Percentiles rank a stretch among this genome's conserved stretches.
These are phyloP conservation scores for Polylopha cassiicola DNA, from an alignment of 2,888 invertebrate species.

Conservation along the genomic window DNA sequence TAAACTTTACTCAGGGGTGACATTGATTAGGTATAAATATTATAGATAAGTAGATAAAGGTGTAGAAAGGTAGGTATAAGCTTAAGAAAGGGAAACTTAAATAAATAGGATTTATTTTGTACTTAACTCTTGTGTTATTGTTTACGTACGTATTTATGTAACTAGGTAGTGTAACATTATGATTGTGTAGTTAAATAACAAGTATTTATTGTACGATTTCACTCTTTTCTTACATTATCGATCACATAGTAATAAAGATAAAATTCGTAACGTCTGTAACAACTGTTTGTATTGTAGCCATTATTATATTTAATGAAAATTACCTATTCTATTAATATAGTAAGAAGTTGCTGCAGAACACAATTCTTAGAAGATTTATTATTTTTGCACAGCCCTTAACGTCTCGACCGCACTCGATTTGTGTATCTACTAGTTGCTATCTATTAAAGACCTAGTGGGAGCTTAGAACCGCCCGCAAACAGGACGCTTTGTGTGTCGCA, in stretches of 20 bases:
- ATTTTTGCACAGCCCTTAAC: conserved; percentile 57
- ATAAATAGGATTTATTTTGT: conserved; percentile 49
- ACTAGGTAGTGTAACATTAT: conserved; percentile 65
- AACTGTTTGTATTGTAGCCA: conserved; percentile 42
- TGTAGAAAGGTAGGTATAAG: conserved; percentile 16
- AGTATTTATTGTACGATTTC: conserved; percentile 72
- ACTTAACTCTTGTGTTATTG: conserved; percentile 45
- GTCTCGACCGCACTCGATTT: conserved; percentile 45
- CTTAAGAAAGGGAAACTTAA: conserved; percentile 58
- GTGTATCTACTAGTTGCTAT: conserved; percentile 29
- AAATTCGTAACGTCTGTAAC: conserved; percentile 49
- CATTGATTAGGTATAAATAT: conserved; percentile 8
- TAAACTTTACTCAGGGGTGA: conserved; percentile 17
- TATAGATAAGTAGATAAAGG: conserved; percentile 16
- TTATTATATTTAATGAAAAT: conserved; percentile 23
- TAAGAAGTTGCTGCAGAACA: conserved; percentile 40
- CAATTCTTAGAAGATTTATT: conserved; percentile 31
- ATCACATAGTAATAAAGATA: conserved; percentile 60
- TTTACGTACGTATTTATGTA: conserved; percentile 57
- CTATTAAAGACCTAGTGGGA: conserved; percentile 9
- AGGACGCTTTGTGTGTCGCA: conserved; percentile 70
- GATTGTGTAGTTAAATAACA: conserved; percentile 62
- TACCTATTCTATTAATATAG: conserved; percentile 43
- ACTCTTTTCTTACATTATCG: conserved; percentile 61
- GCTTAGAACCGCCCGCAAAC: conserved; percentile 33